Base-by-base conservation (phyloP, 2,113 vertebrate genomes). In the Theristicus caerulescens region DNA sequence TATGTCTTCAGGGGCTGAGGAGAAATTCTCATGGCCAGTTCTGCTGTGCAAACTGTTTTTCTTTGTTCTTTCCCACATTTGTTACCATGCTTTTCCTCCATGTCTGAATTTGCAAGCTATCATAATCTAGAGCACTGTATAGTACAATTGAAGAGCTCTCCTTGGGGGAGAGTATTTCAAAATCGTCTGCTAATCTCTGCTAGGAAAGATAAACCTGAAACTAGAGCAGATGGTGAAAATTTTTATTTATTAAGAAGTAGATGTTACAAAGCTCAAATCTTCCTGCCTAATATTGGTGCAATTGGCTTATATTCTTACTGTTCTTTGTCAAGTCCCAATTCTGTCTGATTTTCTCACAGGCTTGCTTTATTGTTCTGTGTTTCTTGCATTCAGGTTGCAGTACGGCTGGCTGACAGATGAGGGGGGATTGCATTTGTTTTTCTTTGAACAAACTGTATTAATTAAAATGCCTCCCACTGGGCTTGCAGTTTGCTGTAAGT, bases 391-490 rank as follows among this genome's bases (percentile, higher is more conserved):
- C 79, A 44, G 80, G 86, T 80, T 96, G 73, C 93, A 80, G 51
- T 92, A 84, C 91, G 97, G 92, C 90, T 88, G 36, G 40, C 86
- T 96, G 97, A 97, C 96, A 96, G 82, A 96, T 96, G 95, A 97
- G 83, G 79, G 74, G 67, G 93, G 96, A 96, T 97, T 97, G 78
- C 87, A 92, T 97, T 97, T 95, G 91, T 94, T 97, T 97, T 96
- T 90, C 97, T 98, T 97, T 97, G 96, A 98, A 95, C 95, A 98
- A 98, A 97, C 94, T 92, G 38, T 93, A 94, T 96, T 98, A 98
- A 98, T 98, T 98, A 98, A 98, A 97, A 96, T 95, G 78, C 83
- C 86, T 97, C 96, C 97, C 94, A 80, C 96, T 44, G 80, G 95
- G 97, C 64, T 96, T 96, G 82, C 96, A 87, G 81, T 94, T 97